These are phyloP conservation scores for Falco columbarius DNA, from an alignment of 2,797 vertebrate genomes.

Conservation along the genomic window DNA sequence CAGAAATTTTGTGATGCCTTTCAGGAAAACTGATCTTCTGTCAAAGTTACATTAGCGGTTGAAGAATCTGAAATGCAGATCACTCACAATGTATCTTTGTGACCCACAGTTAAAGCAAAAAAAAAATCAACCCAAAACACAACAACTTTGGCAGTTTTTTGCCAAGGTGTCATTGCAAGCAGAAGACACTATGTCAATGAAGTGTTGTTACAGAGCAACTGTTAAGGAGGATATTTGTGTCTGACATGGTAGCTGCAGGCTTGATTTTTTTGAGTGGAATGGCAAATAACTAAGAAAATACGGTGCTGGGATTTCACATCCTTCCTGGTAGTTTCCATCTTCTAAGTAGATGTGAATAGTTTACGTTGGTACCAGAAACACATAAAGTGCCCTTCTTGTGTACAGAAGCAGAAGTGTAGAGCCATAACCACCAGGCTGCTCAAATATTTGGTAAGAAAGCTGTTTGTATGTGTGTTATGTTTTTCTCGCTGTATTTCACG, in stretches of 20 bases:
- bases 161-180: not conserved
- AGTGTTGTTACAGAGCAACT: not conserved
- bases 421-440: not conserved
- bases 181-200: not conserved
- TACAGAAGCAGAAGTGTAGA: not conserved
- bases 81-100: not conserved
- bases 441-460: not conserved
- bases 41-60: not conserved
- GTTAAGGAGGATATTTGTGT: not conserved
- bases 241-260: accelerated
- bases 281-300: not conserved
- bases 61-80: not conserved
- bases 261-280: not conserved
- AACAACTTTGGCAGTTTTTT: not conserved
- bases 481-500: not conserved
- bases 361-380: not conserved
- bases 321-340: not conserved
- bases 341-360: not conserved
- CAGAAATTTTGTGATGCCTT: not conserved
- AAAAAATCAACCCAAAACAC: too few species aligned
- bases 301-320: not conserved
- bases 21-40: not conserved
- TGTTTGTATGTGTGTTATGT: not conserved
- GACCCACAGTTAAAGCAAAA: not conserved
- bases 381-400: not conserved